Evolutionary conservation across 1,140 invertebrate genomes (phyloP).

Genomic region (Drosophila mayri): DNA sequence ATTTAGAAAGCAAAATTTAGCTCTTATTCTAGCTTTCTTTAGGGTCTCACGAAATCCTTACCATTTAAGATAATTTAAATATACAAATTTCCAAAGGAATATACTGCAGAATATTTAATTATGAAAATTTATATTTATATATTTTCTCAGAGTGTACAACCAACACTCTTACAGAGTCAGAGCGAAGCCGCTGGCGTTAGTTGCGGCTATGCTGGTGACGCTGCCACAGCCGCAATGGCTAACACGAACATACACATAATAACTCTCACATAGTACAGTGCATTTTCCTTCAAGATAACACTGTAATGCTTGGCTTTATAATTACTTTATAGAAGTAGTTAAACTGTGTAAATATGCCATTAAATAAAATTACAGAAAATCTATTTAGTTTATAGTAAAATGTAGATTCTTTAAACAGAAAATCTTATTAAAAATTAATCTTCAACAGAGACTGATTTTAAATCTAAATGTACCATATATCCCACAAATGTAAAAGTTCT

Average conservation of each 20-base stretch:
- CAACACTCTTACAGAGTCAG: conserved; percentile 31
- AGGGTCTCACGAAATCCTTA: not conserved
- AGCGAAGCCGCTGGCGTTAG: conserved; percentile 47
- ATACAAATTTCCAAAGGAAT: accelerated
- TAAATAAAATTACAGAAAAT: not conserved
- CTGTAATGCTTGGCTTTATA: not conserved
- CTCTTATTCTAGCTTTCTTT: not conserved
- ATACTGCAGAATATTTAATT: not conserved
- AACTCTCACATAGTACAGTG: conserved; percentile 6
- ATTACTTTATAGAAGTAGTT: no score
- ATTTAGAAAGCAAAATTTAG: not conserved
- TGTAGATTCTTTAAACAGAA: not conserved
- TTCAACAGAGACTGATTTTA: not conserved
- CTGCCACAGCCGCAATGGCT: conserved; percentile 33
- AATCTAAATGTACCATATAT: not conserved
- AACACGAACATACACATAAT: conserved; percentile 18
- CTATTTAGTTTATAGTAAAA: no score
- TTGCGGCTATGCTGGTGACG: conserved; percentile 65
- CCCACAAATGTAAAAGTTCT: not conserved
- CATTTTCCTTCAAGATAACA: not conserved
- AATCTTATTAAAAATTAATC: not conserved
- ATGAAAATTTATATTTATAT: no score
- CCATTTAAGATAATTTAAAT: no score
- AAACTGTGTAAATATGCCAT: not conserved
- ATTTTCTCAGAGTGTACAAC: not conserved